phyloP scores from a whole-genome alignment of 2,113 vertebrate genomes.

The Pithys albifrons region DNA sequence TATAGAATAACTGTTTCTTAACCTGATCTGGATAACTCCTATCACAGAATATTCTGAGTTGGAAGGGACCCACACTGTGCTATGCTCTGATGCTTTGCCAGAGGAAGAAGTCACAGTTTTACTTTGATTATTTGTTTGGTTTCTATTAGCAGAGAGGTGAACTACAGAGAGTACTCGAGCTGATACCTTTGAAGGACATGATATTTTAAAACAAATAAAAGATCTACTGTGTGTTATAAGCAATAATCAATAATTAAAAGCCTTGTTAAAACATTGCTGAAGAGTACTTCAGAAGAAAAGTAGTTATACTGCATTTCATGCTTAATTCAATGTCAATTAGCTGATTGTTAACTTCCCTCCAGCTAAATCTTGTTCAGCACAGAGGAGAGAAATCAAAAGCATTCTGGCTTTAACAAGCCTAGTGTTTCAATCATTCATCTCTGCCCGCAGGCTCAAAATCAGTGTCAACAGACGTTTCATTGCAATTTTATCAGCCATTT shows the following conservation, averaged over 20 bases:
- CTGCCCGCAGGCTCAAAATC: slow-evolving; percentile 87
- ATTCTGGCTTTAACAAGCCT: slow-evolving; percentile 92
- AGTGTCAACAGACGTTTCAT: slow-evolving; percentile 93
- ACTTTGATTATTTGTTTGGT: background rate
- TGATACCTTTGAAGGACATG: slow-evolving; percentile 69
- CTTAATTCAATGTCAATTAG: slow-evolving; percentile 99
- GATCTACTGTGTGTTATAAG: slow-evolving; percentile 75
- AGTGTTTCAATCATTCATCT: slow-evolving; percentile 96
- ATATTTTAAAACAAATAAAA: slow-evolving; percentile 75
- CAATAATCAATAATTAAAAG: slow-evolving; percentile 85
- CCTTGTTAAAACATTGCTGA: slow-evolving; percentile 79
- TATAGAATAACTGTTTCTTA: background rate
- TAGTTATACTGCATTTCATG: slow-evolving; percentile 93
- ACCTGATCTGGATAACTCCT: background rate
- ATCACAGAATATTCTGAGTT: no score
- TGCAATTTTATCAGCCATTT: slow-evolving; percentile 91
- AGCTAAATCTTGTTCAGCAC: slow-evolving; percentile 87
- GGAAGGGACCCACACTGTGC: background rate
- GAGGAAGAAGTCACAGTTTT: background rate
- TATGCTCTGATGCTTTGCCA: background rate
- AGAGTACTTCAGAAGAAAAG: slow-evolving; percentile 84
- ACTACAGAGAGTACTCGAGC: background rate
- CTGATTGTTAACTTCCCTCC: slow-evolving; percentile 96
- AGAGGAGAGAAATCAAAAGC: slow-evolving; percentile 91
- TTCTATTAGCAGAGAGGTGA: background rate